Percentiles rank a stretch among this genome's conserved stretches.
Evolutionary conservation across 2,888 invertebrate species (phyloP).

Genomic region (Cephalotes varians): DNA sequence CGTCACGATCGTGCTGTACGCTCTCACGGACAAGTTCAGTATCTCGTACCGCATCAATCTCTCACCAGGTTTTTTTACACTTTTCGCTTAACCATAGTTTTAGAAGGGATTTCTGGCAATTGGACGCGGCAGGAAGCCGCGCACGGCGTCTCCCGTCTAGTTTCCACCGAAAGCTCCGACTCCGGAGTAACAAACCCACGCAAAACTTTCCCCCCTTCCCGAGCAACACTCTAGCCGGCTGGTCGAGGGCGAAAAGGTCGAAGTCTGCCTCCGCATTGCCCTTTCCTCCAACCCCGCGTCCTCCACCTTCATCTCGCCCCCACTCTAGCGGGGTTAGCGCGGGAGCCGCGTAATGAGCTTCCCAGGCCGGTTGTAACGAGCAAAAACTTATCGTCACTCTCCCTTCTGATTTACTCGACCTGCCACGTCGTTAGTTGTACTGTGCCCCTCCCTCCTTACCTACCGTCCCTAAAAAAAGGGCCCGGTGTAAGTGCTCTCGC

Average conservation of each 20-base stretch:
- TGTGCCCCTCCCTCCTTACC: conserved; percentile 41
- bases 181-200: conserved; percentile 50
- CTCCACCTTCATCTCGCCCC: conserved; percentile 55
- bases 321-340: conserved; percentile 54
- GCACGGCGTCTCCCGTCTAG: conserved; percentile 43
- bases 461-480: conserved; percentile 63
- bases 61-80: conserved; percentile 26
- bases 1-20: conserved; percentile 18
- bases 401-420: conserved; percentile 82
- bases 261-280: conserved; percentile 59
- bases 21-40: conserved; percentile 19
- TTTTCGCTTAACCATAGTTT: conserved; percentile 65
- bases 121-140: conserved; percentile 51
- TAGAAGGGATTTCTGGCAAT: conserved; percentile 31
- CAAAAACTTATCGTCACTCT: conserved; percentile 84
- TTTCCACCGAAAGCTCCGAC: conserved; percentile 54
- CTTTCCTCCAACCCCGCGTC: conserved; percentile 22
- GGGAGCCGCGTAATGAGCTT: conserved; percentile 81
- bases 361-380: conserved; percentile 83
- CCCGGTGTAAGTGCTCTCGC: conserved; percentile 56
- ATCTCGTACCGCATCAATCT: conserved; percentile 40
- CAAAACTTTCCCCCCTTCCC: conserved; percentile 64
- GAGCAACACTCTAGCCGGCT: conserved; percentile 31
- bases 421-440: conserved; percentile 81
- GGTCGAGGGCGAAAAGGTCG: conserved; percentile 71